Base-by-base conservation (phyloP, 2,797 vertebrate species). In the Diplodus puntazzo region DNA sequence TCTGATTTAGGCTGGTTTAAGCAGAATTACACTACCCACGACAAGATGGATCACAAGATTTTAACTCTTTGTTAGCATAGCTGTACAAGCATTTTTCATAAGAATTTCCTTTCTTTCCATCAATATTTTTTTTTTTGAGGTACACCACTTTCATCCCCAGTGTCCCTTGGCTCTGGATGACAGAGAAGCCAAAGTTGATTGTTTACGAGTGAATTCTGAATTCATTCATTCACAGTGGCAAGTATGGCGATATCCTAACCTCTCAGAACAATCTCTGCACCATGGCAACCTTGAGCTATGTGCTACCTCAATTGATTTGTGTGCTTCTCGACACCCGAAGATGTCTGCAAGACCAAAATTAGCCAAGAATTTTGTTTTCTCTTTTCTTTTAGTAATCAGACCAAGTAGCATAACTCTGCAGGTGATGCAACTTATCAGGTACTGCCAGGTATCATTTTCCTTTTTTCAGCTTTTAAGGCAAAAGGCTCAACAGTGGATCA, bases 401-500 rank as follows among this genome's bases (percentile, higher is more conserved):
- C 83, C 74, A 77, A 89, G 88, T 76, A 87, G 88, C 92, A 84
- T 67, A 86, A 88, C 86, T 90, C 88, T 69, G 77, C 68, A 74
- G 80, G 80, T 75, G 87, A 89, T 79, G 86, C 76, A 65, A 87
- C 81, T 57, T 69, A 79, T 86, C 88, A 86, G 90, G 90, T 91
- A 81, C 86, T 87, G 88, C 84, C 90, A 92, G 91, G 92, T 88
- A 81, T 91, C 73, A 12, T 88, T 92, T 87, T 81, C 77, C 87
- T 86, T 81, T 62, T 75, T 86, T 85, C 68, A 89, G 83, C 87
- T 91, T 93, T 94, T 93, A 94, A 93, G 94, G 92, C 92, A 93
- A 94, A 94, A 93, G 94, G 94, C 92, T 95, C 90, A 93, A 94
- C 93, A 94, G 93, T 94, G 92, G 93, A 93, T 94, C 90, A 93